Evolutionary conservation across 1,140 invertebrate species (phyloP).

Genomic region (Ectropis grisescens): DNA sequence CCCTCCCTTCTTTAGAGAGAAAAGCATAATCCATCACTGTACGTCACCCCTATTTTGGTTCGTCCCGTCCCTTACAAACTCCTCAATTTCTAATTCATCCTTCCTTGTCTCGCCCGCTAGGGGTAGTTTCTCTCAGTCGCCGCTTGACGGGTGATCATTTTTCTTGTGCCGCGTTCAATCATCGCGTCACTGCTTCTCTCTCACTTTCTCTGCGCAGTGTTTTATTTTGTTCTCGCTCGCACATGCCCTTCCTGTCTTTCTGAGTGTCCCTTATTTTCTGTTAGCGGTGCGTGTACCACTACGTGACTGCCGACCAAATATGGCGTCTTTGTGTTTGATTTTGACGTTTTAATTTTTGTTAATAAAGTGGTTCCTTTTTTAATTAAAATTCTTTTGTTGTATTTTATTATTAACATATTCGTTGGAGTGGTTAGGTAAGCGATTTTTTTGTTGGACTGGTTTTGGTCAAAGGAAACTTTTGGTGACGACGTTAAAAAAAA

Average conservation of each 20-base stretch:
- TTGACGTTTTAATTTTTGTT: slow-evolving; percentile 68
- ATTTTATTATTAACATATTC: slow-evolving; percentile 12
- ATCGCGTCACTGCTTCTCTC: slow-evolving; percentile 69
- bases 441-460: neutral
- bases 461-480: slow-evolving; percentile 4
- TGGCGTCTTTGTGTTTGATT: slow-evolving; percentile 67
- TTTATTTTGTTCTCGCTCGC: slow-evolving; percentile 42
- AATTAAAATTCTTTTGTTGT: slow-evolving; percentile 26
- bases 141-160: slow-evolving; percentile 72
- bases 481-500: slow-evolving; percentile 4
- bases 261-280: slow-evolving; percentile 69
- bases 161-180: slow-evolving; percentile 72
- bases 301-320: slow-evolving; percentile 62
- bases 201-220: slow-evolving; percentile 40
- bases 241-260: slow-evolving; percentile 66
- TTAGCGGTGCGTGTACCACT: slow-evolving; percentile 68
- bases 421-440: neutral
- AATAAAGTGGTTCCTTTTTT: slow-evolving; percentile 44
- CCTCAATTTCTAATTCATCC: slow-evolving; percentile 19
- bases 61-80: slow-evolving; percentile 36
- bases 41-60: slow-evolving; percentile 71
- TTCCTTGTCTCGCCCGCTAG: slow-evolving; percentile 52
- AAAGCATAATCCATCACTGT: slow-evolving; percentile 72
- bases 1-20: slow-evolving; percentile 71
- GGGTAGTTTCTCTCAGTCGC: slow-evolving; percentile 72